Conservation (phyloP, 2,888 invertebrate genomes). For the Agonopterix subpropinquella region DNA sequence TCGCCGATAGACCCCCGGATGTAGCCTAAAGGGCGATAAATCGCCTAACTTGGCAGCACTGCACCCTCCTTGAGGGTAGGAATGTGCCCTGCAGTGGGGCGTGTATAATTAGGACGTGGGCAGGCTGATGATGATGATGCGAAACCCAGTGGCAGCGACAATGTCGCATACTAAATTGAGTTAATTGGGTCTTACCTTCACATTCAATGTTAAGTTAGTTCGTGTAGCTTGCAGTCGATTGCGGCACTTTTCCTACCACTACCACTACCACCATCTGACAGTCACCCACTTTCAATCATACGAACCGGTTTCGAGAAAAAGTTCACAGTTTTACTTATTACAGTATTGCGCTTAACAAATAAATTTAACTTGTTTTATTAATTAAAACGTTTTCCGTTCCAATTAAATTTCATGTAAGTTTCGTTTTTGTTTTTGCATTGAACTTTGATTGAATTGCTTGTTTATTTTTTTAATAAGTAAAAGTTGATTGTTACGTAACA, state of each 20-base stretch:
- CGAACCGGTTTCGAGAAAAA: constrained; percentile 55
- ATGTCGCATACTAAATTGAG: constrained; percentile 23
- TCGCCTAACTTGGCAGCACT: too few relatives aligned
- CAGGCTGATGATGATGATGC: too few relatives aligned
- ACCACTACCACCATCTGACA: constrained; percentile 14
- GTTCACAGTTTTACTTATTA: constrained; percentile 32
- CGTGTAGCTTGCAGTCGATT: constrained; percentile 16
- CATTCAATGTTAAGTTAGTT: constrained; percentile 53
- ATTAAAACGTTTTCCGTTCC: constrained; percentile 1
- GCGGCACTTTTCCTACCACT: constrained; percentile 34
- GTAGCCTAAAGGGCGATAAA: too few relatives aligned
- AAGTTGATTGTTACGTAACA: neutral
- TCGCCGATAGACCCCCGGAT: too few relatives aligned
- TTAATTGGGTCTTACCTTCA: constrained; percentile 59
- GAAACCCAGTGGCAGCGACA: too few relatives aligned
- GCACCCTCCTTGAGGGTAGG: too few relatives aligned
- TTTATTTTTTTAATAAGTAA: too few relatives aligned
- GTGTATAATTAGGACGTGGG: too few relatives aligned
- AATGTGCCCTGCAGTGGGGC: too few relatives aligned
- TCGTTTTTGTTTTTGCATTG: too few relatives aligned
- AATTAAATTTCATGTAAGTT: neutral
- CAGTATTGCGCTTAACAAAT: constrained; percentile 6
- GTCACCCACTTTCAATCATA: constrained; percentile 63
- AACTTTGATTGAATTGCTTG: too few relatives aligned
- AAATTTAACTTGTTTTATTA: constrained; percentile 2